Conservation (phyloP, 2,888 invertebrate species). For the Aricia artaxerxes region DNA sequence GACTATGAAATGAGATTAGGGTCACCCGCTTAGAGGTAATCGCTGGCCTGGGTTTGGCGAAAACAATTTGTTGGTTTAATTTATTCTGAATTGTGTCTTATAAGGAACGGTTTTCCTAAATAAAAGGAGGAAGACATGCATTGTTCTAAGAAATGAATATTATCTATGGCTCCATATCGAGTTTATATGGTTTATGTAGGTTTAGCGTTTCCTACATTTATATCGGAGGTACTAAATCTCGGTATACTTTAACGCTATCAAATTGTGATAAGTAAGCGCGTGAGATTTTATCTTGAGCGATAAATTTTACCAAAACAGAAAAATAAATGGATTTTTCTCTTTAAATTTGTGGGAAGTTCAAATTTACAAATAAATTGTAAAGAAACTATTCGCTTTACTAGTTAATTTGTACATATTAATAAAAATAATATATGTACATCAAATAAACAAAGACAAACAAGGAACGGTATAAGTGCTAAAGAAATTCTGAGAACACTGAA, state of each 20-base stretch:
- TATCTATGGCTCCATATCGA: background rate
- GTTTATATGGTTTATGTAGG: background rate
- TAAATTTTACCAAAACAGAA: background rate
- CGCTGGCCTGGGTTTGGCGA: background rate
- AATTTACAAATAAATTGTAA: background rate
- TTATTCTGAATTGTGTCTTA: background rate
- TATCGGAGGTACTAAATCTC: slow-evolving; percentile 2
- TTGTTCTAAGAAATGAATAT: background rate
- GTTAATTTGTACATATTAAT: background rate
- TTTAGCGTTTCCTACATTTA: background rate
- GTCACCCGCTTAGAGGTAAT: slow-evolving; percentile 22
- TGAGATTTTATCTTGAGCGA: slow-evolving; percentile 2
- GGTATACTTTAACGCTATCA: background rate
- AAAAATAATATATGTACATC: background rate
- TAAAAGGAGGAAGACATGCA: background rate
- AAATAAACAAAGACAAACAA: background rate
- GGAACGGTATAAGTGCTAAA: background rate
- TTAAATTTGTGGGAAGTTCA: background rate
- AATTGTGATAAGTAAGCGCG: slow-evolving; percentile 16
- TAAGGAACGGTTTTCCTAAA: background rate
- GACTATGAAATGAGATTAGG: slow-evolving; percentile 32
- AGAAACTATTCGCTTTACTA: background rate
- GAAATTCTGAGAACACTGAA: background rate
- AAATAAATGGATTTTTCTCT: background rate
- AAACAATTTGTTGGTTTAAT: slow-evolving; percentile 9